Evolutionary conservation across 2,888 invertebrate species (phyloP).

Genomic region (Monopis laevigella): DNA sequence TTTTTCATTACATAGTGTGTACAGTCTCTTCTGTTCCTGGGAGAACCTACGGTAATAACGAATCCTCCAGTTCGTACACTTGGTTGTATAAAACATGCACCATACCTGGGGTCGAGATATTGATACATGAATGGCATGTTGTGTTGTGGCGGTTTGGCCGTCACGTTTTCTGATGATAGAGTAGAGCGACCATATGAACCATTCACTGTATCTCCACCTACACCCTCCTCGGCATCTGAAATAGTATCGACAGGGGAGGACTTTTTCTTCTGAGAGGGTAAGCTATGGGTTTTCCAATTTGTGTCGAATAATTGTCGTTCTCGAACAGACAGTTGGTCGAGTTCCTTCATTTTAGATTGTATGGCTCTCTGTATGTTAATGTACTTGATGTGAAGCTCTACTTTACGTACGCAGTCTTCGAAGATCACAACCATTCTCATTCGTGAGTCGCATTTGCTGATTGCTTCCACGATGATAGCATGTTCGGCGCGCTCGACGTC

Average conservation of each 20-base stretch:
- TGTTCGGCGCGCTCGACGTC: slow-evolving; percentile 97
- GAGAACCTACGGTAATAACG: slow-evolving; percentile 75
- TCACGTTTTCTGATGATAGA: slow-evolving; percentile 83
- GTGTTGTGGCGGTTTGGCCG: slow-evolving; percentile 52
- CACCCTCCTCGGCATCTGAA: slow-evolving; percentile 51
- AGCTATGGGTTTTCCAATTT: slow-evolving; percentile 90
- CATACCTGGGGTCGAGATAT: slow-evolving; percentile 77
- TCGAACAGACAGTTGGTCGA: slow-evolving; percentile 81
- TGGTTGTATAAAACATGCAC: slow-evolving; percentile 75
- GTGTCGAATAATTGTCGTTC: slow-evolving; percentile 86
- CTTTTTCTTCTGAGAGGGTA: slow-evolving; percentile 86
- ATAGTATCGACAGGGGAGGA: slow-evolving; percentile 61
- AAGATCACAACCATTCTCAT: slow-evolving; percentile 97
- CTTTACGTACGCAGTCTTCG: slow-evolving; percentile 94
- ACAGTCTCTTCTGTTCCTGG: slow-evolving; percentile 72
- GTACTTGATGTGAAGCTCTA: slow-evolving; percentile 92
- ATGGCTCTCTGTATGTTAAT: slow-evolving; percentile 87
- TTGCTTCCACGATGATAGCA: slow-evolving; percentile 89
- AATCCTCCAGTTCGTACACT: slow-evolving; percentile 74
- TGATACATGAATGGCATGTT: slow-evolving; percentile 68
- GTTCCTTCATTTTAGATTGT: slow-evolving; percentile 84
- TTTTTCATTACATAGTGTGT: slow-evolving; percentile 74
- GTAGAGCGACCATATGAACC: slow-evolving; percentile 79
- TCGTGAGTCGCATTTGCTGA: slow-evolving; percentile 86
- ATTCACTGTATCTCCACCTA: slow-evolving; percentile 55